These are phyloP conservation scores for Cetonia aurata DNA, from an alignment of 2,888 invertebrate genomes.

Conservation along the genomic window DNA sequence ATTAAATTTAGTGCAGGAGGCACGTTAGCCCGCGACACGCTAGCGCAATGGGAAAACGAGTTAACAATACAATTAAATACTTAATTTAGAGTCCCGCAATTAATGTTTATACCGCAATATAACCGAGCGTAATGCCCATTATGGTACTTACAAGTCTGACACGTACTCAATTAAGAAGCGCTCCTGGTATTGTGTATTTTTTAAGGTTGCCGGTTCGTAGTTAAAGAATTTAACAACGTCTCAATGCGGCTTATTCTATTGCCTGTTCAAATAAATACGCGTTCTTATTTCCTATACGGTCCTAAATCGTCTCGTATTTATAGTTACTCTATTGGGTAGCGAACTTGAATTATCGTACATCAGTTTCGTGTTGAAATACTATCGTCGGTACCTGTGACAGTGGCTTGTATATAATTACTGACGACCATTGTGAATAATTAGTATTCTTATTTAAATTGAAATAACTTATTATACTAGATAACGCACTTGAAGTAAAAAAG, in stretches of 20 bases:
- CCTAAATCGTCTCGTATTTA: background rate
- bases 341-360: no score
- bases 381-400: no score
- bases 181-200: slow-evolving; percentile 22
- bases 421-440: no score
- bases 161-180: slow-evolving; percentile 29
- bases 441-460: no score
- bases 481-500: no score
- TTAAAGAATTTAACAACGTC: slow-evolving; percentile 23
- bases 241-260: background rate
- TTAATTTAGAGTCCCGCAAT: slow-evolving; percentile 24
- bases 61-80: slow-evolving; percentile 29
- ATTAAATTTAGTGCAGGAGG: slow-evolving; percentile 22
- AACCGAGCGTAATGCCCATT: slow-evolving; percentile 15
- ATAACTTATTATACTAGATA: no score
- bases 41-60: slow-evolving; percentile 19
- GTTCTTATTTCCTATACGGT: slow-evolving; percentile 12
- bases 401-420: no score
- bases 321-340: no score
- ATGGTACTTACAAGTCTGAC: slow-evolving; percentile 17
- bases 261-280: background rate
- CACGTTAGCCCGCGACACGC: slow-evolving; percentile 4
- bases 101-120: slow-evolving; percentile 26
- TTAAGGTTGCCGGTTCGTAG: background rate
- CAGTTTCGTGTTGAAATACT: no score